phyloP scores from a whole-genome alignment of 1,140 invertebrate genomes.

The Pomacea maculata region DNA sequence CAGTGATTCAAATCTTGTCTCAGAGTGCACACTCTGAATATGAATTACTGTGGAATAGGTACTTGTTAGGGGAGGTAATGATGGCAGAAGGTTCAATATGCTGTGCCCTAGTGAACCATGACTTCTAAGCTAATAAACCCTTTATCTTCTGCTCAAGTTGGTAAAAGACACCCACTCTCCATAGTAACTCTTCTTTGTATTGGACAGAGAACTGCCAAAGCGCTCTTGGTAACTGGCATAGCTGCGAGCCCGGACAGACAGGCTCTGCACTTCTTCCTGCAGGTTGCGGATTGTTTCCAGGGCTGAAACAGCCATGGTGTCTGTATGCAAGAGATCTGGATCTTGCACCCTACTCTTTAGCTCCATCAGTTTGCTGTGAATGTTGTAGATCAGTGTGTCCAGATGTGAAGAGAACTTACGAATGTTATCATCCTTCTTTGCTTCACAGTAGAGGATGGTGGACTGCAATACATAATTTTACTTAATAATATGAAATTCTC shows the following conservation, averaged over 20 bases:
- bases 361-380: slow-evolving; percentile 54
- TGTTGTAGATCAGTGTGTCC: slow-evolving; percentile 57
- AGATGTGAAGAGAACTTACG: slow-evolving; percentile 63
- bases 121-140: too few relatives aligned
- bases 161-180: slow-evolving; percentile 46
- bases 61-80: too few relatives aligned
- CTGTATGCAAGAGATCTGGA: slow-evolving; percentile 57
- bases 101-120: too few relatives aligned
- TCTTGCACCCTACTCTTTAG: slow-evolving; percentile 58
- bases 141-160: too few relatives aligned
- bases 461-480: slow-evolving; percentile 36
- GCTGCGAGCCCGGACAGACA: slow-evolving; percentile 57
- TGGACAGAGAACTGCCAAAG: slow-evolving; percentile 60
- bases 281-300: slow-evolving; percentile 57
- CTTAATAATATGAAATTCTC: too few relatives aligned
- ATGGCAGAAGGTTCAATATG: too few relatives aligned
- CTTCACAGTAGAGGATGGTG: slow-evolving; percentile 63
- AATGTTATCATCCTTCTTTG: slow-evolving; percentile 66
- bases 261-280: slow-evolving; percentile 56
- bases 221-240: slow-evolving; percentile 64
- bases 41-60: too few relatives aligned
- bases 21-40: too few relatives aligned
- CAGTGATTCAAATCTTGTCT: too few relatives aligned
- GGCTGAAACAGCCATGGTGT: slow-evolving; percentile 57
- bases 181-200: slow-evolving; percentile 51